Base-by-base conservation (phyloP, 2,888 invertebrate species). In the Athrips mouffetella region DNA sequence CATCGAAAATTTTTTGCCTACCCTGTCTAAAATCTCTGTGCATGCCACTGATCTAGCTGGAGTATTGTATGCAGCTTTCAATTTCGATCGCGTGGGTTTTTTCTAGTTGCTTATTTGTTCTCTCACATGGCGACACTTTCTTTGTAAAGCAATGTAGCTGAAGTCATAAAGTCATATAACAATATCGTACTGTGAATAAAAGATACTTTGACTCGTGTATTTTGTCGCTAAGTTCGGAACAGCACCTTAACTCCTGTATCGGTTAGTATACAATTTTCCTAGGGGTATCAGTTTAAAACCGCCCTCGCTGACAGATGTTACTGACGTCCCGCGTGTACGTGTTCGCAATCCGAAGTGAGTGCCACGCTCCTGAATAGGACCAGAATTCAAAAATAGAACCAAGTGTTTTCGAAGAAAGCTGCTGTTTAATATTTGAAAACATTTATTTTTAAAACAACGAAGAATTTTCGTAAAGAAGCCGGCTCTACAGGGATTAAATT, bases 311-410 rank as follows among this genome's bases (percentile, higher is more conserved):
- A 80, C 83, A 83, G 74, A 80, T 81, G 81, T 67, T 69, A 56
- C 67, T 63, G 65, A 58, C 63, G 53, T 51, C 57, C 53, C 50
- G 57, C 48, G 42, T 50, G 55, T 72, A 81, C 82, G 81, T 83
- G 82, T 77, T 78, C 69, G 55, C 54, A 73, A 73, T 82, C 67
- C 75, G 71, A 78, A 81, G 74, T 69, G 75, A 81, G 74, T 69
- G 75, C 60, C 58, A 59, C 48, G 50, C 40, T 50, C 58, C 60
- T 60, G 57, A 60, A 63, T 67, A 67, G 60, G 58, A 62, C 55
- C 54, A 59, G 66, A 71, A 73, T 79, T 72, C 72, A 64, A 72
- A 75, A 79, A 79, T 74, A 77, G 68, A 73, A 59, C 56, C 49
- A 54, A 53, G 57, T 53, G 54, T 54, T 60, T 58, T 54, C 48